These are phyloP conservation scores for Ailurus styani DNA, from an alignment of 2,113 vertebrate species.

Conservation along the genomic window DNA sequence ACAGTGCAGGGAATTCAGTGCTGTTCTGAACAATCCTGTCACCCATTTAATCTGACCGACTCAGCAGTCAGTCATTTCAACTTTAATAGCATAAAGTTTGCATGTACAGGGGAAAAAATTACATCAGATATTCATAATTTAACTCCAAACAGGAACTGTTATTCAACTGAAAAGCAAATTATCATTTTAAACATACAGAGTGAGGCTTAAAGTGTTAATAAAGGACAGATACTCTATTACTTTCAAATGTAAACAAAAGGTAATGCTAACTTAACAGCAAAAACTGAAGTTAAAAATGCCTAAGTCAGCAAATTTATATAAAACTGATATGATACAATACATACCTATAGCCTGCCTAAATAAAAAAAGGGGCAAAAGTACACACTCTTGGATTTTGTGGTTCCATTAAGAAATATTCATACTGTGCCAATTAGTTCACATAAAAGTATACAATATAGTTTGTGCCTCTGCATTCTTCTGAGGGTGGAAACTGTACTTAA, in stretches of 20 bases:
- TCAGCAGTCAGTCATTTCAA: conserved; percentile 64
- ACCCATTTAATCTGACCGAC: conserved; percentile 57
- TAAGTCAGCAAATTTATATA: conserved; percentile 27
- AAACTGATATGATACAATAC: background rate
- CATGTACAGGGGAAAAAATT: background rate
- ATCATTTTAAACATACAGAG: conserved; percentile 25
- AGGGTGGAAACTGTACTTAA: background rate
- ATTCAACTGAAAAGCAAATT: conserved; percentile 19
- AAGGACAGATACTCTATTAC: conserved; percentile 11
- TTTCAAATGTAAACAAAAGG: conserved; percentile 35
- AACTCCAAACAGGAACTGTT: conserved; percentile 9
- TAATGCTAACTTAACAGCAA: conserved; percentile 2
- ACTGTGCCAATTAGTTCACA: background rate
- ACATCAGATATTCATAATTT: conserved; percentile 38
- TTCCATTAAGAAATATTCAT: background rate
- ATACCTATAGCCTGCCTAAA: background rate
- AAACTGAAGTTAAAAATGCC: conserved; percentile 27
- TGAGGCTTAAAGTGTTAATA: background rate
- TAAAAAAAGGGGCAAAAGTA: background rate
- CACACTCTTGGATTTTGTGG: background rate
- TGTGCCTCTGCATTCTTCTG: background rate
- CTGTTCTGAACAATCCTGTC: conserved; percentile 48
- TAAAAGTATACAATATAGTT: background rate
- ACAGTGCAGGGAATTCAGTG: conserved; percentile 59
- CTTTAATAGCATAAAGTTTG: background rate